A percentile compares a stretch with the other conserved stretches of the same genome.
Evolutionary conservation across 2,113 vertebrate species (phyloP).

Genomic region (Oriolus oriolus): DNA sequence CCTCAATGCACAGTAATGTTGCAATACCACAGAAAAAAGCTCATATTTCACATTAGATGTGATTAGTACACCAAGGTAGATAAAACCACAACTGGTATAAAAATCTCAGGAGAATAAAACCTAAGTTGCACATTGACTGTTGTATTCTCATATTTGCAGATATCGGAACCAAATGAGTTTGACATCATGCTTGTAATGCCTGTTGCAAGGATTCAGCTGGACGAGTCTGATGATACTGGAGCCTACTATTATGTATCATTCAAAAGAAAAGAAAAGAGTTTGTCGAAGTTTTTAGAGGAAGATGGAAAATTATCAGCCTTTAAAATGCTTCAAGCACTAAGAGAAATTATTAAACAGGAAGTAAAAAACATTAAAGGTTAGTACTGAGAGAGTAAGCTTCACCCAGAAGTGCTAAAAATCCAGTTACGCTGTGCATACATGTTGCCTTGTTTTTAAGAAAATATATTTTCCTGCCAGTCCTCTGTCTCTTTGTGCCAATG

Average conservation of each 20-base stretch:
- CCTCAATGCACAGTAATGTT: neutral
- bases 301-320: slow-evolving; percentile 60
- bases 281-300: slow-evolving; percentile 58
- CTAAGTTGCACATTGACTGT: neutral
- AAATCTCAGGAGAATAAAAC: neutral
- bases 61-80: neutral
- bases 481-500: neutral
- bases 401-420: neutral
- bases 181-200: slow-evolving; percentile 74
- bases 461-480: neutral
- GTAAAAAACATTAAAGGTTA: slow-evolving; percentile 64
- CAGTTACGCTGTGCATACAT: fast-evolving
- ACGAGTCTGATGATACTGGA: slow-evolving; percentile 24
- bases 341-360: slow-evolving; percentile 63
- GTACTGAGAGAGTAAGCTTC: neutral
- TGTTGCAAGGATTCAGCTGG: slow-evolving; percentile 50
- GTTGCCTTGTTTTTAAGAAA: neutral
- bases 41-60: neutral
- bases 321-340: slow-evolving; percentile 59
- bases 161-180: slow-evolving; percentile 74
- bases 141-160: slow-evolving; percentile 35
- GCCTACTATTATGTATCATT: slow-evolving; percentile 60
- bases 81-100: neutral
- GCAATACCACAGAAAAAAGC: neutral
- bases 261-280: slow-evolving; percentile 54